Evolutionary conservation across 2,888 invertebrate species (phyloP), one percentile per base, ranked within the genome.

Genomic region (Bombylius discolor): DNA sequence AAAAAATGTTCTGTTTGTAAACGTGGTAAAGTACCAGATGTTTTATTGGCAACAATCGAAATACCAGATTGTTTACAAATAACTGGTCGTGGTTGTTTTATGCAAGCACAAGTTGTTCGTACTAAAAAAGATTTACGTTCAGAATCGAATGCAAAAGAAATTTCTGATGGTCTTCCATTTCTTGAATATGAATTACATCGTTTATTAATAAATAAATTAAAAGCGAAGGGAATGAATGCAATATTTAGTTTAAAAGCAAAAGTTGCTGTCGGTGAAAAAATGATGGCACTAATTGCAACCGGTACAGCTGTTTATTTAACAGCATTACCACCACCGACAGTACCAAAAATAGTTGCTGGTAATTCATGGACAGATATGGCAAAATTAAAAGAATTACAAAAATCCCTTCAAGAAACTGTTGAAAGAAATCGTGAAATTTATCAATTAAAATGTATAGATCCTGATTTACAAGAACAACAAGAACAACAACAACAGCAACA

Each of bases 171-270:
- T 64, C 77, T 97, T 55, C 97, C 97, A 0, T 97, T 97, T 76
- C 74, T 97, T 55, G 97, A 98, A 72, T 97, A 96, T 70, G 96
- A 98, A 71, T 77, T 98, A 50, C 95, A 98, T 73, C 84, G 91
- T 58, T 81, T 95, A 62, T 76, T 97, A 45, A 80, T 95, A 3
- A 93, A 92, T 67, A 96, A 95, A 70, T 76, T 97, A 4, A 84
- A 89, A 72, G 88, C 95, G 61, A 91, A 91, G 73, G 95, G 94
- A 8, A 95, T 96, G 83, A 98, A 97, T 76, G 89, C 93, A 5
- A 77, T 96, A 54, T 96, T 96, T 75, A 89, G 90, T 0, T 77
- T 97, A 8, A 85, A 84, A 56, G 83, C 88, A 1, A 85, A 87
- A 66, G 79, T 90, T 47, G 79, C 90, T 0, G 81, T 96, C 52